Conservation (phyloP, 1,140 invertebrate genomes). For the Drosophila seguyi region DNA sequence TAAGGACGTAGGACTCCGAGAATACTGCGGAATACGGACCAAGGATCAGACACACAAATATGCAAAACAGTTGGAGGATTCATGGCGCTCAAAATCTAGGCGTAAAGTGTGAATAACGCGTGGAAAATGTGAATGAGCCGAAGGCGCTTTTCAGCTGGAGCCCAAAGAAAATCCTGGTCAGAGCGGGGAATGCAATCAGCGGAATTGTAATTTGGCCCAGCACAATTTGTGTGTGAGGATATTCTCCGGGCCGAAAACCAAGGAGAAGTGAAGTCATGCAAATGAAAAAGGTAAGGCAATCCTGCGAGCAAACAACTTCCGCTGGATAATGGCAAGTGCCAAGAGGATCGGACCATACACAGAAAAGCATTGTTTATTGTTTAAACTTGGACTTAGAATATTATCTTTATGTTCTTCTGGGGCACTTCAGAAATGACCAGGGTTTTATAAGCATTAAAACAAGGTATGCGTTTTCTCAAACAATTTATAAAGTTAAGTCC, state of each 20-base stretch:
- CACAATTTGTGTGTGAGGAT: constrained; percentile 61
- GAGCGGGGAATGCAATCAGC: constrained; percentile 73
- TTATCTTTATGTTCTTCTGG: not conserved
- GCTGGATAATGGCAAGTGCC: constrained; percentile 69
- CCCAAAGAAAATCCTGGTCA: constrained; percentile 15
- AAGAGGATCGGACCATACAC: constrained; percentile 16
- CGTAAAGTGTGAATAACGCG: constrained; percentile 82
- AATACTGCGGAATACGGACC: constrained; percentile 16
- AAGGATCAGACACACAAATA: constrained; percentile 65
- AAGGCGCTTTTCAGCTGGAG: constrained; percentile 59
- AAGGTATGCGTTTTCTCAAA: too few species aligned
- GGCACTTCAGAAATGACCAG: not conserved
- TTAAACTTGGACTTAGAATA: not conserved
- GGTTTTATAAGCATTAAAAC: too few species aligned
- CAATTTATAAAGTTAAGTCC: too few species aligned
- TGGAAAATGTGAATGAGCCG: constrained; percentile 80
- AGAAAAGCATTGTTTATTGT: not conserved
- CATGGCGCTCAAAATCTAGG: constrained; percentile 79
- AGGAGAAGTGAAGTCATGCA: constrained; percentile 13
- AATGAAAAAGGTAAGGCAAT: constrained; percentile 33
- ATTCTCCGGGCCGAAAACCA: constrained; percentile 34
- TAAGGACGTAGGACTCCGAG: constrained; percentile 6
- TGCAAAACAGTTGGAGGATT: constrained; percentile 81
- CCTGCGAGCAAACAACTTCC: constrained; percentile 74
- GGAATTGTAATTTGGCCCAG: constrained; percentile 81